A percentile compares a stretch with the other conserved stretches of the same genome.
phyloP scores from a whole-genome alignment of 2,888 invertebrate genomes.

The Tiphia femorata region DNA sequence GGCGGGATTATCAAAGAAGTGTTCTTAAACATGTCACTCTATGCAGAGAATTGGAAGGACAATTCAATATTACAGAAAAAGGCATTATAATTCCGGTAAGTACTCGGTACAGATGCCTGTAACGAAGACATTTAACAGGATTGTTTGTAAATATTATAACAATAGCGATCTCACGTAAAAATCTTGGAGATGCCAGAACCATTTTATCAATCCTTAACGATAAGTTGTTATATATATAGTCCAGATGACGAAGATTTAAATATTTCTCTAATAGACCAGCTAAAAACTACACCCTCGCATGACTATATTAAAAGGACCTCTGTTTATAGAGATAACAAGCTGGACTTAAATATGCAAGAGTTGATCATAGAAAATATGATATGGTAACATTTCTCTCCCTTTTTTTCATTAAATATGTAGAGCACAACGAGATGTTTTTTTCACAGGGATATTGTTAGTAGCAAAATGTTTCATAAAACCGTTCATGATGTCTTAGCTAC shows the following conservation, averaged over 20 bases:
- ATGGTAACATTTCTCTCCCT: conserved; percentile 48
- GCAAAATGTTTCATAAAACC: conserved; percentile 49
- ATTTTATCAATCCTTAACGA: conserved; percentile 53
- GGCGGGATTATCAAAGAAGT: conserved; percentile 60
- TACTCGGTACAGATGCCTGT: conserved; percentile 2
- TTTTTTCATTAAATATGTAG: background rate
- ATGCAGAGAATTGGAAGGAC: conserved; percentile 52
- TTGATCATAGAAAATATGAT: conserved; percentile 58
- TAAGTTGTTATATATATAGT: conserved; percentile 56
- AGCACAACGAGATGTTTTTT: background rate
- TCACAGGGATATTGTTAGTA: conserved; percentile 65
- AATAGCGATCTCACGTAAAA: conserved; percentile 18
- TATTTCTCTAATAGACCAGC: conserved; percentile 47
- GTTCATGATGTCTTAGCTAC: conserved; percentile 28
- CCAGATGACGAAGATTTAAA: conserved; percentile 53
- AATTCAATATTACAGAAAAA: conserved; percentile 67
- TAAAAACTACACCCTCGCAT: conserved; percentile 54
- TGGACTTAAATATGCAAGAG: conserved; percentile 38
- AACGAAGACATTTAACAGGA: conserved; percentile 1
- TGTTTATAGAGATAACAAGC: conserved; percentile 13
- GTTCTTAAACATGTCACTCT: conserved; percentile 44
- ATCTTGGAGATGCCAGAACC: conserved; percentile 51
- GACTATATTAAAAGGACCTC: conserved; percentile 32
- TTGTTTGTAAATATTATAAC: background rate
- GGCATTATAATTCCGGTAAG: conserved; percentile 60